Base-by-base conservation (phyloP, 2,888 invertebrate genomes). In the Caenorhabditis uteleia region DNA sequence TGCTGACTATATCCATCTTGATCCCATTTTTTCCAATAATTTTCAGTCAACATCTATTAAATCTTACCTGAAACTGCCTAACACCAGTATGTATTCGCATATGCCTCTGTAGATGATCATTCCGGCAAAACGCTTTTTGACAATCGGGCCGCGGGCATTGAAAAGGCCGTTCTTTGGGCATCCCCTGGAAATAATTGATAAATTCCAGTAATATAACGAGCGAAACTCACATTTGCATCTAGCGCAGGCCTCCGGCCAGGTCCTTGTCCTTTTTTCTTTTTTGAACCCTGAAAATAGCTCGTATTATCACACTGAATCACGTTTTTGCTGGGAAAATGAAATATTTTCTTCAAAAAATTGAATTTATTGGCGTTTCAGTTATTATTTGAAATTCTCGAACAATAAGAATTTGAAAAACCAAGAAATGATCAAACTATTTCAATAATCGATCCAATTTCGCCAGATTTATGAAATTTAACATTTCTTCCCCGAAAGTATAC, bases 61-160 rank as follows among this genome's bases (percentile, higher is more conserved):
- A 16, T 8, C 2, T n/a, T 8, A 54, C 54, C 42, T 54, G 62
- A n/a, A 65, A 65, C 16, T 43, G 3, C 16, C 65, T 25, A 25
- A 59, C 59, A 21, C 65, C 65, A 3, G 65, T 65, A 27, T 65
- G 65, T 18, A 65, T 65, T 18, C 65, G 14, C 55, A 65, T 58
- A 36, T 65, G 65, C 26, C 65, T 42, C 16, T 65, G 65, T 1
- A 65, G 44, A 20, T 65, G 65, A 34, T 65, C 65, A 33, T 65
- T 65, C 14, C 65, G 54, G 16, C 65, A 65, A 39, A 65, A 65
- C 18, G 47, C 16, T 26, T 56, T 58, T 14, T 26, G 39, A 33
- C 65, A 65, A 14, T 59, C 65, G 0, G 40, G 33, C 14, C 54
- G 47, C 0, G 64, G 55, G 16, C 65, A 65, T 16, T 27, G 18